phyloP scores from a whole-genome alignment of 2,113 vertebrate species.

The Condylura cristata region DNA sequence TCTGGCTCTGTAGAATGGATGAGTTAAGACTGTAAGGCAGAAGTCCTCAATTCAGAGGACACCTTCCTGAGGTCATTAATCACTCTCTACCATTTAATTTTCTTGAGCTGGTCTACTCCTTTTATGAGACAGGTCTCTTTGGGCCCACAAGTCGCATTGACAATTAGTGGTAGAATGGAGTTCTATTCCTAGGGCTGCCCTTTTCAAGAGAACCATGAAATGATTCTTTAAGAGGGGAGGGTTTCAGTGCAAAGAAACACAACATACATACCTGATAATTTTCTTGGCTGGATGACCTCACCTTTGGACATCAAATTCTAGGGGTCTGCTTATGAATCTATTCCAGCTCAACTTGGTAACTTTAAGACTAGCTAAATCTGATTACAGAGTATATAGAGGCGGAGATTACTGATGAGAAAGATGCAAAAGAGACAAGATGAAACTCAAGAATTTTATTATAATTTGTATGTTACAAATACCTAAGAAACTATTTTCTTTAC shows the following conservation, averaged over 20 bases:
- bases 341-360: neutral
- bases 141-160: neutral
- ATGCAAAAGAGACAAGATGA: neutral
- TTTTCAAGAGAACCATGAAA: neutral
- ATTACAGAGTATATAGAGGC: neutral
- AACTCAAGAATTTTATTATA: slow-evolving; percentile 80
- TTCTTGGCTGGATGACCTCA: neutral
- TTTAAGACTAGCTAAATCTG: neutral
- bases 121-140: neutral
- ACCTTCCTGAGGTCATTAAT: neutral
- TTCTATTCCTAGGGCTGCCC: neutral
- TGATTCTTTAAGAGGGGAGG: neutral
- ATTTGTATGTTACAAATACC: slow-evolving; percentile 58
- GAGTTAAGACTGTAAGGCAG: neutral
- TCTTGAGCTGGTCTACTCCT: neutral
- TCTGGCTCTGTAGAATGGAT: neutral
- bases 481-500: slow-evolving; percentile 62
- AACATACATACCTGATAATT: neutral
- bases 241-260: neutral
- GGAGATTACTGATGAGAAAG: neutral
- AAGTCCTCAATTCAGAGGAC: neutral
- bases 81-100: neutral
- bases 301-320: slow-evolving; percentile 1
- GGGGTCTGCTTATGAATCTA: neutral
- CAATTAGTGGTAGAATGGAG: neutral